Percentiles rank a stretch among this genome's conserved stretches.
Conservation (phyloP, 2,113 vertebrate species). For the Andinoacara biseriatus region DNA sequence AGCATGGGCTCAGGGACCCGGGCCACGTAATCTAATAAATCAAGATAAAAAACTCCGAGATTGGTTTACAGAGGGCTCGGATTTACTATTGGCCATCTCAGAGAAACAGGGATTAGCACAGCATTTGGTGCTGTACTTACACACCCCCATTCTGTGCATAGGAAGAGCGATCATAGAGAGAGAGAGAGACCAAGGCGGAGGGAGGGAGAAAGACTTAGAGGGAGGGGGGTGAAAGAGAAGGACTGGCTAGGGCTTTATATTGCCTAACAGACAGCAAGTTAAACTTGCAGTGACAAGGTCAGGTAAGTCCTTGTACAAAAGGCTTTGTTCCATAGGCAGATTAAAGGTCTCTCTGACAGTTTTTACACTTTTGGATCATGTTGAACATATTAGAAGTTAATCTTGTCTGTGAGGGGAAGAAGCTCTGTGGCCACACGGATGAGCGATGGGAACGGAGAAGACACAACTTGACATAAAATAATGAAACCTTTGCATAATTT, state of each 20-base stretch:
- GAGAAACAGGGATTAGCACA: constrained; percentile 87
- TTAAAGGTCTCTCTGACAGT: constrained; percentile 92
- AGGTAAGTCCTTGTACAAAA: constrained; percentile 86
- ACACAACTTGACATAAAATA: neutral
- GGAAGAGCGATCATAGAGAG: constrained; percentile 62
- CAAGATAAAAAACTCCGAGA: constrained; percentile 87
- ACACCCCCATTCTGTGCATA: constrained; percentile 54
- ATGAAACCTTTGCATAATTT: neutral
- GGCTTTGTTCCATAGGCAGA: constrained; percentile 94
- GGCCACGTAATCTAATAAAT: constrained; percentile 89
- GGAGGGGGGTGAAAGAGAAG: constrained; percentile 70
- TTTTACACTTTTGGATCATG: constrained; percentile 97
- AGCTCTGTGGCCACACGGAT: constrained; percentile 42
- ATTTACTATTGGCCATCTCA: constrained; percentile 85
- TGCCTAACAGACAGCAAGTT: constrained; percentile 88
- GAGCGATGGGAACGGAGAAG: constrained; percentile 31
- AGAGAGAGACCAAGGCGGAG: constrained; percentile 53
- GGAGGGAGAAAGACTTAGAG: constrained; percentile 70
- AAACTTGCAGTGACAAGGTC: constrained; percentile 98
- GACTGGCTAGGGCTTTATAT: constrained; percentile 80
- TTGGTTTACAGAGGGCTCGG: constrained; percentile 88
- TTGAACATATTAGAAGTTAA: constrained; percentile 92
- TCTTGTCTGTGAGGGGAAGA: constrained; percentile 81
- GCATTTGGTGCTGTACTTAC: constrained; percentile 80
- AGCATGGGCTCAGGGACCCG: constrained; percentile 80